Evolutionary conservation across 2,888 invertebrate species (phyloP), one percentile per base, ranked within the genome.

Genomic region (Masnerella sp.): DNA sequence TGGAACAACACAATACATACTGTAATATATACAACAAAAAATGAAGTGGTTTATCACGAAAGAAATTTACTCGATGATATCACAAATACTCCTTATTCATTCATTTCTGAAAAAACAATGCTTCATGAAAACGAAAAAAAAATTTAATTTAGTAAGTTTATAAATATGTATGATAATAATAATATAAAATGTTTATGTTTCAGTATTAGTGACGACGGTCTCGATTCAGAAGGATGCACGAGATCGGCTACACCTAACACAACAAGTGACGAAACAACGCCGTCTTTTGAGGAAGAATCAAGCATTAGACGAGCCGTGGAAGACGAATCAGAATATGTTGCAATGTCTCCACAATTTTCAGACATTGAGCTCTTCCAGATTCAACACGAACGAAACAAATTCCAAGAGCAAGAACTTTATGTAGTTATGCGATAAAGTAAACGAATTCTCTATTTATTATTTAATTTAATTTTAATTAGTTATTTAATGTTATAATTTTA

Each of bases 261-360:
- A 0, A 80, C 79, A 12, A 81, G 81, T 1, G 82, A 84, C 8
- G 70, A 73, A 9, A 82, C 81, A 3, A 80, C 82, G 2, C 79
- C 80, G 0, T 81, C 81, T 12, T 69, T 72, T 14, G 82, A 83
- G 14, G 82, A 83, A 9, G 81, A 79, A 42, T 56, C 51, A 5
- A 34, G 14, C 18, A 58, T 72, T 12, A 61, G 69, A 30, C 73
- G 64, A 8, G 62, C 68, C 3, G 34, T 54, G 2, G 58, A 80
- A 5, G 84, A 85, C 11, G 79, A 79, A 40, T 85, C 83, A 7
- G 84, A 84, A 51, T 87, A 86, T 40, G 86, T 87, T 47, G 83
- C 84, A 2, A 87, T 87, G 87, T 85, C 84, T n/a, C 85, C 87
- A 5, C 80, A 85, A 47, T 73, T 82, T n/a, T 82, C 82, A 56